Base-by-base conservation (phyloP, 2,113 vertebrate genomes). In the Eptatretus burgeri region DNA sequence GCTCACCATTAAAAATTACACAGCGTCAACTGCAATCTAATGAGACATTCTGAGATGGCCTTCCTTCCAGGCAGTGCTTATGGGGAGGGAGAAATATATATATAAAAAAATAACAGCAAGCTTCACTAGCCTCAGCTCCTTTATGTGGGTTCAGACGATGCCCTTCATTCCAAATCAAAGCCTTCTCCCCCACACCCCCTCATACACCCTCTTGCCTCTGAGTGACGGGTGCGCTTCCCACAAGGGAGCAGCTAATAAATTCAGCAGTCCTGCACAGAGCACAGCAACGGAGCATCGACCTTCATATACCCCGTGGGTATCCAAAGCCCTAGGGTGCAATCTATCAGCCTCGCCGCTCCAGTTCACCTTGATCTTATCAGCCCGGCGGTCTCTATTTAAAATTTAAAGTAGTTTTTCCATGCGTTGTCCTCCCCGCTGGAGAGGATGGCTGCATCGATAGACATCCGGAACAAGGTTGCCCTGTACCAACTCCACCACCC, bases 281-380 rank as follows among this genome's bases (percentile, higher is more conserved):
- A 60, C 56, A n/a, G 56, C 56, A 20, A 20, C 56, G 56, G 27
- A 17, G n/a, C 20, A 60, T 60, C 56, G 56, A 60, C 56, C 56
- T 60, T 60, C 56, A 60, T 60, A n/a, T 60, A n/a, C n/a, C 56
- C 56, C 56, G n/a, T 60, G 56, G 56, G 56, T 60, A 17, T 60
- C n/a, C 56, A 60, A 60, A 60, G 56, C 56, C 56, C 56, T 60
- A 10, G 56, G 56, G 56, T 60, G 56, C 56, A 60, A 60, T 60
- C 56, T 60, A 60, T 60, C 56, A 60, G 56, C 56, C 20, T 20
- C 56, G n/a, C 56, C 20, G 56, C 56, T 60, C 56, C 56, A n/a
- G 56, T 60, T 60, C 56, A 60, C 56, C 56, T 60, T 60, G 56
- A 60, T 60, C 56, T n/a, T 60, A 60, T 60, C 56, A 60, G 56